These are phyloP conservation scores for Piscicola geometra DNA, from an alignment of 2,888 invertebrate genomes.

Conservation along the genomic window DNA sequence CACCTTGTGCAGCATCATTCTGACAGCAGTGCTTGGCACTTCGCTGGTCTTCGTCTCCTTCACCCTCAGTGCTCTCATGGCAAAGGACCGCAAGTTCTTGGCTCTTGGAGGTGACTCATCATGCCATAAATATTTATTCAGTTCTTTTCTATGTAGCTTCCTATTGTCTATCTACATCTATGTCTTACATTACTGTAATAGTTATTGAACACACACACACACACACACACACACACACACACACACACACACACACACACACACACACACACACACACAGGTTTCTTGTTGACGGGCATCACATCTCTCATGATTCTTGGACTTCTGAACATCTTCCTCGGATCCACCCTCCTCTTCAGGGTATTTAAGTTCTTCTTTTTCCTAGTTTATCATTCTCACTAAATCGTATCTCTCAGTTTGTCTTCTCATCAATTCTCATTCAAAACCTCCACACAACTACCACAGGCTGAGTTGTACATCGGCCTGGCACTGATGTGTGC, in stretches of 20 bases:
- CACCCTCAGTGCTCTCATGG: slow-evolving; percentile 78
- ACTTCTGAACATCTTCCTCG: slow-evolving; percentile 78
- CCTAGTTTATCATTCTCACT: background rate
- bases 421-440: background rate
- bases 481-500: slow-evolving; percentile 87
- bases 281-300: slow-evolving; percentile 73
- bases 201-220: slow-evolving; percentile 31
- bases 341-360: slow-evolving; percentile 73
- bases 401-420: background rate
- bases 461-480: slow-evolving; percentile 75
- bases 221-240: background rate
- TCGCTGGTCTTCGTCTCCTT: slow-evolving; percentile 85
- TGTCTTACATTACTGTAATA: background rate
- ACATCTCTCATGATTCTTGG: slow-evolving; percentile 70
- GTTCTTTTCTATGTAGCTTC: background rate
- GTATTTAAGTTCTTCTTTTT: slow-evolving; percentile 55
- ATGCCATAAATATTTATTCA: background rate
- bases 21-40: slow-evolving; percentile 79
- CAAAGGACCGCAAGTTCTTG: slow-evolving; percentile 76
- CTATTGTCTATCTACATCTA: background rate
- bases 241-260: background rate
- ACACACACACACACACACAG: slow-evolving; percentile 44
- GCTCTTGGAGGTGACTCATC: slow-evolving; percentile 71
- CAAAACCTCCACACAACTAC: slow-evolving; percentile 40
- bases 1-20: slow-evolving; percentile 65